These are phyloP conservation scores for Sinopyrophorus schimmeli DNA, from an alignment of 2,888 invertebrate species.

Conservation along the genomic window DNA sequence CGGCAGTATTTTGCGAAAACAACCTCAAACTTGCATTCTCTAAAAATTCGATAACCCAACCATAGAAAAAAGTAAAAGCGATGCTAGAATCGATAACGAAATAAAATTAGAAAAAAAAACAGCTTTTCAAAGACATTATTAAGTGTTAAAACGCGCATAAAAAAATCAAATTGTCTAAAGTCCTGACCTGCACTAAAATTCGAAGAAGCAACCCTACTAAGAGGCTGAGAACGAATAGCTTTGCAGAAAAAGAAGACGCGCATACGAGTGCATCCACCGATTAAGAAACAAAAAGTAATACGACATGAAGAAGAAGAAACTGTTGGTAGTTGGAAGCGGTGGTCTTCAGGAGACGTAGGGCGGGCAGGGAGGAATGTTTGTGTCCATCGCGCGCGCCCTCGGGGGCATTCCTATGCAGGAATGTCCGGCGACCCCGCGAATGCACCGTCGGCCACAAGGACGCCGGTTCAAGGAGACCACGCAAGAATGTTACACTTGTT, in stretches of 20 bases:
- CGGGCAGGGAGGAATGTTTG: conserved; percentile 47
- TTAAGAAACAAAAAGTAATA: conserved; percentile 18
- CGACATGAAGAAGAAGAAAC: conserved; percentile 9
- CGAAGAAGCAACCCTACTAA: no score
- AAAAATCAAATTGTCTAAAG: no score
- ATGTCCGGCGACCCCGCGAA: conserved; percentile 50
- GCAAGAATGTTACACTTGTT: conserved; percentile 41
- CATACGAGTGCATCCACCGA: conserved; percentile 9
- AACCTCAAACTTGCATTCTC: no score
- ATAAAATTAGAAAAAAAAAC: no score
- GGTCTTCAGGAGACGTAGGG: conserved; percentile 21
- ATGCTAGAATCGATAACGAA: no score
- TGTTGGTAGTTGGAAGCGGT: conserved; percentile 12
- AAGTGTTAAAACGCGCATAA: no score
- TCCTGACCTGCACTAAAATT: no score
- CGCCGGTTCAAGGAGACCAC: conserved; percentile 46
- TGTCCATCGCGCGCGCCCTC: conserved; percentile 46
- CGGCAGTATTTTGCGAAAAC: no score
- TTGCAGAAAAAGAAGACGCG: background rate
- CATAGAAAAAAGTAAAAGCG: no score
- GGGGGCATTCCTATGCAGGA: conserved; percentile 51
- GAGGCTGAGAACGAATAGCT: background rate
- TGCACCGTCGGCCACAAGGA: conserved; percentile 47
- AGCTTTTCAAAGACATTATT: no score
- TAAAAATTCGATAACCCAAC: no score